phyloP scores from a whole-genome alignment of 2,113 vertebrate species.

The Vidua chalybeata region DNA sequence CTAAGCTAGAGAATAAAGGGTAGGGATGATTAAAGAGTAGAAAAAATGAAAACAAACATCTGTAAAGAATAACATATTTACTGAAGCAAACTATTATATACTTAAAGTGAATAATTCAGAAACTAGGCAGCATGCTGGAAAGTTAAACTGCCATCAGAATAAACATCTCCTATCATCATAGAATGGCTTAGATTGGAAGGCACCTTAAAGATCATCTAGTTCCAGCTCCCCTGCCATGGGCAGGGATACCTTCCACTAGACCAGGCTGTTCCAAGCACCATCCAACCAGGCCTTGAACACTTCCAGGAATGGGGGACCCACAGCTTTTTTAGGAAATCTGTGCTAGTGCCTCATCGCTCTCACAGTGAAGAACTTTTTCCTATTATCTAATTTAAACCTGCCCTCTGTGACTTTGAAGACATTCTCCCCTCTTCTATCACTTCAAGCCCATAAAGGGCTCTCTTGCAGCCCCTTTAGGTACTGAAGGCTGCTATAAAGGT shows the following conservation, averaged over 20 bases:
- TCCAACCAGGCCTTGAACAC: not conserved
- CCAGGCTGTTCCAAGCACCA: not conserved
- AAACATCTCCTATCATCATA: not conserved
- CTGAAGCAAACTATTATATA: not conserved
- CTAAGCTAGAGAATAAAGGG: not conserved
- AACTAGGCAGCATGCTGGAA: not conserved
- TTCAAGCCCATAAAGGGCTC: not conserved
- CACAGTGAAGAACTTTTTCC: not conserved
- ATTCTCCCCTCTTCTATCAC: not conserved
- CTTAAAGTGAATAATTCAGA: not conserved
- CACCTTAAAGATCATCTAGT: not conserved
- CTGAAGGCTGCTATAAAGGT: not conserved
- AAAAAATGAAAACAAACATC: not conserved
- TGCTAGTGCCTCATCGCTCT: too few species aligned
- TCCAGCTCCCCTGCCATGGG: not conserved
- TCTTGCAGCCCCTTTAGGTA: too few species aligned
- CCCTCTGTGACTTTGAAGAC: not conserved
- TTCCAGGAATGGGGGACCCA: not conserved
- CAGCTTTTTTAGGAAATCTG: not conserved
- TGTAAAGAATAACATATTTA: not conserved
- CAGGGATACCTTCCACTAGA: not conserved
- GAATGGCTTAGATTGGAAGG: not conserved
- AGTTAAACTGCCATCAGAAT: accelerated
- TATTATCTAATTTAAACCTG: not conserved
- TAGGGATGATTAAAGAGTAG: not conserved